Evolutionary conservation across 2,888 invertebrate species (phyloP).

Genomic region (Linnaemya tessellans): DNA sequence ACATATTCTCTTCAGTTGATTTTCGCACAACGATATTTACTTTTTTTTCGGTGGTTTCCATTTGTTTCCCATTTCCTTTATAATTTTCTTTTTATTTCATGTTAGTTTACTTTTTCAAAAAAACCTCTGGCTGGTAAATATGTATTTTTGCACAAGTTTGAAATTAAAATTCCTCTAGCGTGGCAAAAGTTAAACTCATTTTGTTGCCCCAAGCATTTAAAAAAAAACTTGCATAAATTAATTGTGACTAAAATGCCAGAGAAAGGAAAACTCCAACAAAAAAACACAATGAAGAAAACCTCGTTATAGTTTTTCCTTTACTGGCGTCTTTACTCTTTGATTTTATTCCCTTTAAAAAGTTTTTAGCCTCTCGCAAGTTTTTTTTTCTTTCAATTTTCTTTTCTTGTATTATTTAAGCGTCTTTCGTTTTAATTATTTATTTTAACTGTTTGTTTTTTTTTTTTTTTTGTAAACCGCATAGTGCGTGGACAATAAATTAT

Average conservation of each 20-base stretch:
- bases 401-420: conserved; percentile 22
- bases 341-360: conserved; percentile 25
- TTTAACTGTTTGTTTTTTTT: neutral
- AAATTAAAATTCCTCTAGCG: conserved; percentile 74
- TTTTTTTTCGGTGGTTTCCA: conserved; percentile 16
- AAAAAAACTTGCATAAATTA: conserved; percentile 73
- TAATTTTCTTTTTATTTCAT: conserved; percentile 17
- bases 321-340: conserved; percentile 47
- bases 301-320: conserved; percentile 51
- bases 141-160: conserved; percentile 68
- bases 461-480: conserved; percentile 35
- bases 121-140: conserved; percentile 67
- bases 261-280: neutral
- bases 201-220: conserved; percentile 67
- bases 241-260: conserved; percentile 67
- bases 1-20: conserved; percentile 21
- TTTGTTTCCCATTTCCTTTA: conserved; percentile 9
- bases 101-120: neutral
- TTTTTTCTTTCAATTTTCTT: conserved; percentile 19
- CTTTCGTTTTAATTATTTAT: conserved; percentile 41
- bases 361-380: conserved; percentile 28
- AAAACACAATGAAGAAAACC: conserved; percentile 30
- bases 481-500: conserved; percentile 70
- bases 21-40: no score
- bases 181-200: conserved; percentile 73